Conservation (phyloP, 2,797 vertebrate genomes). For the Pachyuromys duprasi region DNA sequence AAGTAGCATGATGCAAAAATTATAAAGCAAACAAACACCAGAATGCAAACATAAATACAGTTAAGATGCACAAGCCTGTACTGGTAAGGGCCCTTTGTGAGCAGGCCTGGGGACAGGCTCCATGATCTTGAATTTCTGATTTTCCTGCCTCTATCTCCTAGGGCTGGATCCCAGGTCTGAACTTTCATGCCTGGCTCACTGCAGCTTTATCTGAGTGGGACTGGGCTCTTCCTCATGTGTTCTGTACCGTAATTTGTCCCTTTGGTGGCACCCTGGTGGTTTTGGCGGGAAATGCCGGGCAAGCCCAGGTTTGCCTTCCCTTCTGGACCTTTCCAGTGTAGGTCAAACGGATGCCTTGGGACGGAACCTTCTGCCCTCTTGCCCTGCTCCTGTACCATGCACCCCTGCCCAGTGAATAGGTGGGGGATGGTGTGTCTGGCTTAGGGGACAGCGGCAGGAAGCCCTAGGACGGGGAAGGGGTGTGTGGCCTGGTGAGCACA, state of each 20-base stretch:
- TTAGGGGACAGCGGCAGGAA: background rate
- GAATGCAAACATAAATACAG: background rate
- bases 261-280: background rate
- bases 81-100: background rate
- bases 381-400: background rate
- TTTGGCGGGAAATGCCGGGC: background rate
- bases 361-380: background rate
- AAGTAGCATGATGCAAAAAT: background rate
- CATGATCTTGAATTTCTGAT: background rate
- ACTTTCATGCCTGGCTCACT: background rate
- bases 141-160: background rate
- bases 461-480: background rate
- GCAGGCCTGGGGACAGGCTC: background rate
- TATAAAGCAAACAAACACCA: background rate
- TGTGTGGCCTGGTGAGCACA: accelerated
- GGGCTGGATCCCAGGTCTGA: background rate
- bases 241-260: background rate
- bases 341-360: background rate
- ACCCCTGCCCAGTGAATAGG: background rate
- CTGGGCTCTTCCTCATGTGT: background rate
- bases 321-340: background rate
- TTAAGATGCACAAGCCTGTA: accelerated
- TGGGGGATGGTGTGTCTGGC: background rate
- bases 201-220: background rate
- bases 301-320: background rate